Evolutionary conservation across 2,888 invertebrate species (phyloP), one percentile per base, ranked within the genome.

Genomic region (Drosophila colorata): DNA sequence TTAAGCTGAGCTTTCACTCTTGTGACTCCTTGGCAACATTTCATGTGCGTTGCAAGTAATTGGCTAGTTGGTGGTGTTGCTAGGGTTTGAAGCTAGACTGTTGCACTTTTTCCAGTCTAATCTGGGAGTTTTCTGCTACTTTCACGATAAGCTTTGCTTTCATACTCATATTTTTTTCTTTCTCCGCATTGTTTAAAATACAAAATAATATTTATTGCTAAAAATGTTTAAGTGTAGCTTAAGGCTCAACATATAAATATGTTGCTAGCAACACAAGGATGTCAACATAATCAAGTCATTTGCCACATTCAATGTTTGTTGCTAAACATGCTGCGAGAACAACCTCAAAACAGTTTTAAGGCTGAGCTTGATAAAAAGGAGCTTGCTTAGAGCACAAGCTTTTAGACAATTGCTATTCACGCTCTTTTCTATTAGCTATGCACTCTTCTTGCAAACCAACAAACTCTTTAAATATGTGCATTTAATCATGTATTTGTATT

Each of bases 401-500:
- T 35, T 5, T 9, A 23, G 23, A 13, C 13, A 49, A 18, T 53
- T 35, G 11, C 16, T 33, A 20, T 55, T 35, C 2, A 13, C 11
- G 11, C n/a, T 23, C 0, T 43, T 16, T 16, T 41, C 33, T 16
- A 20, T 38, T 46, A 9, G n/a, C 18, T 18, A 28, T n/a, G 9
- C 20, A 23, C 14, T 31, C 16, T 18, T 16, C 4, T 31, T 31
- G 31, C 2, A 25, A 44, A 23, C 25, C 14, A 37, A 71, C 28
- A 59, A 71, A 16, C 28, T 78, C 44, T 51, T 64, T 61, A 60
- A 67, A 67, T 64, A 64, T 77, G 67, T 63, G 58, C 63, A 80
- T 66, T 41, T 47, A 52, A 43, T 75, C 65, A 14, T 49, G 43
- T 18, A 28, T 56, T 46, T 72, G 37, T 38, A 9, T 57, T 40